Evolutionary conservation across 2,797 vertebrate species (phyloP).

Genomic region (Muscicapa striata): DNA sequence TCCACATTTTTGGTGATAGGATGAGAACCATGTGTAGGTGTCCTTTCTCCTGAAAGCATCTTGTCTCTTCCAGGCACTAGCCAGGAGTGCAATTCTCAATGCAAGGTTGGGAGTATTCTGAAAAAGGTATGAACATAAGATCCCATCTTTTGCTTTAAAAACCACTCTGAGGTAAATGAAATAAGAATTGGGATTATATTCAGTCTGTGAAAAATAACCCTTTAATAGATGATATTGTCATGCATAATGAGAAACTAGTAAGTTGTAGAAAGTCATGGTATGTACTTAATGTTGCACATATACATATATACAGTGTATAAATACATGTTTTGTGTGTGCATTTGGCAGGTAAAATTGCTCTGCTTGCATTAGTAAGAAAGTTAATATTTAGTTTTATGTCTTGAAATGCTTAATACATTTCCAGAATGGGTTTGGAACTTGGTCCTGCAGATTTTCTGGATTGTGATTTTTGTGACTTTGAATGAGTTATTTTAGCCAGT

Average conservation of each 20-base stretch:
- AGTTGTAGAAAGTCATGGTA: background rate
- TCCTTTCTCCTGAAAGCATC: background rate
- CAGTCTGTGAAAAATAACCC: background rate
- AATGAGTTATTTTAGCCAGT: background rate
- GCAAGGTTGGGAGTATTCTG: background rate
- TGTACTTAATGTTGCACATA: background rate
- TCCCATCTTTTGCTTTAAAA: background rate
- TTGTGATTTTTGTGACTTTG: background rate
- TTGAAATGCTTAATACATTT: background rate
- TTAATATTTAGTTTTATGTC: constrained; percentile 37
- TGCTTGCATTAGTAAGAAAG: background rate
- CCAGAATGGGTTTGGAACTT: constrained; percentile 3
- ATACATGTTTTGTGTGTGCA: background rate
- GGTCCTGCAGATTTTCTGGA: background rate
- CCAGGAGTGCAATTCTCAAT: background rate
- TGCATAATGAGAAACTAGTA: background rate
- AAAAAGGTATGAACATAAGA: background rate
- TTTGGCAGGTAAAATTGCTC: background rate
- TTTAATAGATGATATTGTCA: background rate
- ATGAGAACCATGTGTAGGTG: background rate
- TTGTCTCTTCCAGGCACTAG: background rate
- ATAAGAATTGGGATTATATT: background rate
- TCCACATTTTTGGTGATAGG: background rate
- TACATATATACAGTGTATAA: rapidly evolving
- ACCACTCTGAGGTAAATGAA: background rate